A percentile compares a stretch with the other conserved stretches of the same genome.
These are phyloP conservation scores for Trichomycterus rosablanca DNA, from an alignment of 2,113 vertebrate species.

Conservation along the genomic window DNA sequence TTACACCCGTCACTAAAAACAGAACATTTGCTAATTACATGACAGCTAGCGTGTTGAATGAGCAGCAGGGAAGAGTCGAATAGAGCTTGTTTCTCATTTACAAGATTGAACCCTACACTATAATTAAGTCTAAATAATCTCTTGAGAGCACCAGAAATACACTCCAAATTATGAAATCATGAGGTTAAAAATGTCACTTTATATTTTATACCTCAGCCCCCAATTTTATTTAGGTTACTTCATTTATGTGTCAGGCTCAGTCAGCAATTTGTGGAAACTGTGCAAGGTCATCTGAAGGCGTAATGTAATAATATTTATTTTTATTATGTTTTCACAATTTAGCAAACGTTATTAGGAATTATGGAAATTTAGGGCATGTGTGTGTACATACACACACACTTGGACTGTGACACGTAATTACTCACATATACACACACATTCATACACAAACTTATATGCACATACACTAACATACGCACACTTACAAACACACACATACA, in stretches of 20 bases:
- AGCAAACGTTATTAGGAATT: no score
- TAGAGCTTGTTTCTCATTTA: constrained; percentile 20
- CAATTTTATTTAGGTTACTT: constrained; percentile 36
- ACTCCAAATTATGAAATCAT: constrained; percentile 33
- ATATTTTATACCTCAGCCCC: constrained; percentile 21
- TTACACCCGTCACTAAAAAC: constrained; percentile 44
- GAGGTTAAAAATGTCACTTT: constrained; percentile 35
- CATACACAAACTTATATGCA: no score
- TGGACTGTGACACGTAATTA: no score
- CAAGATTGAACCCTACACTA: constrained; percentile 3
- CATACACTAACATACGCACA: no score
- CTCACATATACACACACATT: no score
- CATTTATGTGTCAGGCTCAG: constrained; percentile 41
- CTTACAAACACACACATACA: no score
- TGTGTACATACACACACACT: no score
- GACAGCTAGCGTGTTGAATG: constrained; percentile 37
- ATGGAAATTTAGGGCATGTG: no score
- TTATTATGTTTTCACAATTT: no score
- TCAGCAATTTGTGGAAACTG: constrained; percentile 36
- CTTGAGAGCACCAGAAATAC: constrained; percentile 26
- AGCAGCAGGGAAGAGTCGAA: constrained; percentile 7
- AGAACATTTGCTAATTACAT: constrained; percentile 65
- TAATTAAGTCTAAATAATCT: constrained; percentile 42
- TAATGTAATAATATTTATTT: no score
- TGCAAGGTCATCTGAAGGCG: no score